Evolutionary conservation across 2,888 invertebrate genomes (phyloP).

Genomic region (Andrena bicolor): DNA sequence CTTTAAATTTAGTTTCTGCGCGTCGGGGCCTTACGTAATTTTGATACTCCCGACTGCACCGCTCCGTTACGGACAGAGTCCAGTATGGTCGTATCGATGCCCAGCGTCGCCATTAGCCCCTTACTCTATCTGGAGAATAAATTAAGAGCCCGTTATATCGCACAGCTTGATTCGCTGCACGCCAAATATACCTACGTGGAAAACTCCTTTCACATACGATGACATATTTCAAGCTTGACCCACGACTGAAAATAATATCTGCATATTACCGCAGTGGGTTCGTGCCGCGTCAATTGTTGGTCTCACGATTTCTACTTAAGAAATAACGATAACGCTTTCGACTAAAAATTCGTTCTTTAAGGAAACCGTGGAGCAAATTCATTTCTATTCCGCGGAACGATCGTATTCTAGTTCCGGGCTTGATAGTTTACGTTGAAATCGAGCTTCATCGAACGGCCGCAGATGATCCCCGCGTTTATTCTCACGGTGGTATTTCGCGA

Average conservation of each 20-base stretch:
- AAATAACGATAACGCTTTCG: background rate
- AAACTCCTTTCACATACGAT: slow-evolving; percentile 33
- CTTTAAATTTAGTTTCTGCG: slow-evolving; percentile 59
- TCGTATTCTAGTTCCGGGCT: background rate
- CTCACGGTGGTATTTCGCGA: slow-evolving; percentile 35
- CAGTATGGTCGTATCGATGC: slow-evolving; percentile 7
- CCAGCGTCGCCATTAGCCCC: slow-evolving; percentile 4
- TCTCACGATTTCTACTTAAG: background rate
- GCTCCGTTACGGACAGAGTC: background rate
- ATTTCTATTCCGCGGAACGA: background rate
- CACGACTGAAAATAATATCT: slow-evolving; percentile 36
- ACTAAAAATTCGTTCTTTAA: background rate
- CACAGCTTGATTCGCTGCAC: background rate
- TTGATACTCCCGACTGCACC: slow-evolving; percentile 34
- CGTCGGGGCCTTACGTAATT: slow-evolving; percentile 57
- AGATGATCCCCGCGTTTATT: slow-evolving; percentile 21
- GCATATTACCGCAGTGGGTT: background rate
- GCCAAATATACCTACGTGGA: background rate
- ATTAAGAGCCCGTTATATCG: slow-evolving; percentile 24
- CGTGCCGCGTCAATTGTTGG: background rate
- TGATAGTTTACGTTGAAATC: background rate
- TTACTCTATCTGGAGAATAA: slow-evolving; percentile 28
- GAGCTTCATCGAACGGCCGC: background rate
- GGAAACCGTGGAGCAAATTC: background rate
- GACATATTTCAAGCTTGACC: slow-evolving; percentile 34